Conservation (phyloP, 2,888 invertebrate genomes). For the Matsumyia berberina region DNA sequence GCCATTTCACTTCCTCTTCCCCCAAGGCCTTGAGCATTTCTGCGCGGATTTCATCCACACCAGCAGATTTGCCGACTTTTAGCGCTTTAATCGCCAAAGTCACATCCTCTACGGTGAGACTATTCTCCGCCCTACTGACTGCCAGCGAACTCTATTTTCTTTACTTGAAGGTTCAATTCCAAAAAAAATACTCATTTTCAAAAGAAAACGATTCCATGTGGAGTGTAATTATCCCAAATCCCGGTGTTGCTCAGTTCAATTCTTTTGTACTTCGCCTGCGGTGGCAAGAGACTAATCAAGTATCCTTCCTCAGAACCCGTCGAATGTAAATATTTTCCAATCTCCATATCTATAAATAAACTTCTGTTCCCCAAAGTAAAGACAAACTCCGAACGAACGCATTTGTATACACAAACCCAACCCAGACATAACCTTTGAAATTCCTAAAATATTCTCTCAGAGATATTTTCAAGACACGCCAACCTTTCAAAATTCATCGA, state of each 20-base stretch:
- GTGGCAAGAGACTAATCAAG: slow-evolving; percentile 13
- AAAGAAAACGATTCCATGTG: too few species aligned
- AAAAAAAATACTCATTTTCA: too few species aligned
- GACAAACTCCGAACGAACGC: slow-evolving; percentile 1
- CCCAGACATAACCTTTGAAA: slow-evolving; percentile 25
- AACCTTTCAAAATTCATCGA: slow-evolving; percentile 36
- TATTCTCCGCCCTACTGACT: too few species aligned
- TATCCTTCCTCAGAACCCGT: background rate
- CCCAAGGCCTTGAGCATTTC: too few species aligned
- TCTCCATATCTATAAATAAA: slow-evolving; percentile 16
- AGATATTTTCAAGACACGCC: slow-evolving; percentile 9
- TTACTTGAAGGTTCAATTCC: too few species aligned
- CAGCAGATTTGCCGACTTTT: too few species aligned
- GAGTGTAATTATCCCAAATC: background rate
- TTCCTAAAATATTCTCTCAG: slow-evolving; percentile 31
- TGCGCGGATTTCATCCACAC: too few species aligned
- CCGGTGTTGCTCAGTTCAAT: background rate
- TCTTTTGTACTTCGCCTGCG: background rate
- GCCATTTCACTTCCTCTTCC: too few species aligned
- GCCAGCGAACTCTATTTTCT: too few species aligned
- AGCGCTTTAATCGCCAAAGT: too few species aligned
- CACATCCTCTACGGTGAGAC: too few species aligned
- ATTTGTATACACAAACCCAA: slow-evolving; percentile 8
- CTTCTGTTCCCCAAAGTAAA: slow-evolving; percentile 10
- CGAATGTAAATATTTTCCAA: slow-evolving; percentile 12